Conservation (phyloP, 2,888 invertebrate genomes). For the Micoletzkya japonica region DNA sequence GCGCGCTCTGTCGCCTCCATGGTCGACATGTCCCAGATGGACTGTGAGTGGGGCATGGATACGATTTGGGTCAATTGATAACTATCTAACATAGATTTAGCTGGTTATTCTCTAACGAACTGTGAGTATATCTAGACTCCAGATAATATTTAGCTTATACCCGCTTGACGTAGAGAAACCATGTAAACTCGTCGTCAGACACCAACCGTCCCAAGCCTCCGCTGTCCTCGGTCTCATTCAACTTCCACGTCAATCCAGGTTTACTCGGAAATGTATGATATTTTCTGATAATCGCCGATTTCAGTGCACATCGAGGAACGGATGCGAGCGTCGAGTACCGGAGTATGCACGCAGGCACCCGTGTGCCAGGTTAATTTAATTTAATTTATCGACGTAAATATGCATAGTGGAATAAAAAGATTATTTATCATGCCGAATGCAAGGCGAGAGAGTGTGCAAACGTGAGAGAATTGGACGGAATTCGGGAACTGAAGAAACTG, state of each 20-base stretch:
- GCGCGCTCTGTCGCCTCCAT: neutral
- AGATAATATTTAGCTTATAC: neutral
- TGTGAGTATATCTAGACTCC: no score
- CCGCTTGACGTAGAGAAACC: neutral
- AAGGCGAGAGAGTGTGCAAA: no score
- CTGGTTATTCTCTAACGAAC: no score
- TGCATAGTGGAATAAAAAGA: no score
- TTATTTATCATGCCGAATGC: no score
- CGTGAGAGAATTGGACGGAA: no score
- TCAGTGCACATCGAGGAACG: slow-evolving; percentile 15
- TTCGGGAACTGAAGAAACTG: no score
- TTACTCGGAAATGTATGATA: neutral
- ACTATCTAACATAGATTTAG: no score
- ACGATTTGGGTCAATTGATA: no score
- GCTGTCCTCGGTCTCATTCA: slow-evolving; percentile 18
- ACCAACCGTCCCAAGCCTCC: slow-evolving; percentile 1
- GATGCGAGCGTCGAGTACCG: slow-evolving; percentile 7
- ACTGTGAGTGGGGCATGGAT: no score
- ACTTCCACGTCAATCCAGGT: neutral
- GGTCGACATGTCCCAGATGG: slow-evolving; percentile 4
- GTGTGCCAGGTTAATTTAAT: no score
- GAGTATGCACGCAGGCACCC: slow-evolving; percentile 3
- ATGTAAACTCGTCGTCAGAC: neutral
- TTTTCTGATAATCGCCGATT: neutral
- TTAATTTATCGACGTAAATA: no score